Evolutionary conservation across 2,888 invertebrate genomes (phyloP), one percentile per base, ranked within the genome.

Genomic region (Drosophila subquinaria): DNA sequence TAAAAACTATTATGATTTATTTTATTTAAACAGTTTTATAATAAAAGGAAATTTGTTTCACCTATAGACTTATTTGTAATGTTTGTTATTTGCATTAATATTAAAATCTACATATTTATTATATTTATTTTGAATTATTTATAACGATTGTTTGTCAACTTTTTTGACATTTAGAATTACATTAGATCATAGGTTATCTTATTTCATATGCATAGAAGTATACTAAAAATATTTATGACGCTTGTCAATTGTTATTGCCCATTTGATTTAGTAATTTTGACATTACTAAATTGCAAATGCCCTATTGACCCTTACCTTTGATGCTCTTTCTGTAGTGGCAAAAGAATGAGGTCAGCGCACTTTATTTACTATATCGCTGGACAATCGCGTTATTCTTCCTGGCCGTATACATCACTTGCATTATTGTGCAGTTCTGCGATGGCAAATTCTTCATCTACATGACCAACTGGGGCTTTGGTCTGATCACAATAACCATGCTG

Each of bases 371-470:
- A 4, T 93, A 92, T 69, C 91, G 92, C 67, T 92, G 92, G 92
- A 69, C 89, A 30, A 85, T 90, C 83, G 92, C 92, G 13, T 36
- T 86, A 43, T 88, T 92, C 68, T 92, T 91, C 68, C 71, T 90
- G 62, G 82, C 70, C 62, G 78, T 90, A 9, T 90, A 92, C 56
- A 73, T 82, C 53, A 72, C 75, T 35, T 92, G 91, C 65, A 74
- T 92, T 38, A 60, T 73, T 20, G 59, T 90, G 40, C 89, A 90
- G 68, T 89, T 87, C 40, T 79, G 77, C 61, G 84, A 81, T 64
- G 92, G 92, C 53, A 89, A 85, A 76, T 91, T 91, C 75, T 93
- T 93, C 61, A 93, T 93, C 52, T 93, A 92, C 74, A 88, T 93
- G 78, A 93, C 93, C 70, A 92, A 93, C 71, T 93, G 93, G 93